Evolutionary conservation across 1,140 invertebrate species (phyloP).

Genomic region (Lepidotrigona ventralis): DNA sequence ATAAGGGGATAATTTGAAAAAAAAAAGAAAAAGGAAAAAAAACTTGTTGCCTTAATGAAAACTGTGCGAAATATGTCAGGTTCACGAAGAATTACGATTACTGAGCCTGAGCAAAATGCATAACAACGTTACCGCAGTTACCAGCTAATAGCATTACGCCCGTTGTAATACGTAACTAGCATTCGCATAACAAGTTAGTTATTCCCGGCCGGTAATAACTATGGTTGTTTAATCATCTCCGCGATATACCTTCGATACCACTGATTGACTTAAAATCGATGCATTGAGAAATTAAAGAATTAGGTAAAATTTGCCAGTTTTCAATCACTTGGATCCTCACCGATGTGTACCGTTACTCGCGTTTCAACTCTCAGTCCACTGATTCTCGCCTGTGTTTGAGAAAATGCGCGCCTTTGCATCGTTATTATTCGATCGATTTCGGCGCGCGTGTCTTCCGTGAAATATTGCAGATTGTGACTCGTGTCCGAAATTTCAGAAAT

Average conservation of each 20-base stretch:
- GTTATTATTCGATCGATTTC: background rate
- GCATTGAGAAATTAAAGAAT: background rate
- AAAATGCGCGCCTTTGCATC: background rate
- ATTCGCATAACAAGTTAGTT: constrained; percentile 2
- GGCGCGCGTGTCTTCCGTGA: background rate
- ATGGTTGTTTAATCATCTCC: background rate
- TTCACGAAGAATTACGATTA: constrained; percentile 12
- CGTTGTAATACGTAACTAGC: background rate
- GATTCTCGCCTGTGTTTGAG: background rate
- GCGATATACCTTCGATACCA: background rate
- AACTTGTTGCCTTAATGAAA: background rate
- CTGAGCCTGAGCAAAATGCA: background rate
- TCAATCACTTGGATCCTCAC: background rate
- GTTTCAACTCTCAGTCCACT: background rate
- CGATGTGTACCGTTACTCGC: background rate
- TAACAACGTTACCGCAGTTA: constrained; percentile 3
- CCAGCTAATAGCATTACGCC: background rate
- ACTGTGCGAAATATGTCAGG: background rate
- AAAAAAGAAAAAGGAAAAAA: too few species aligned
- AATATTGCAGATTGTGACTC: constrained; percentile 15
- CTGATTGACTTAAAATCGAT: constrained; percentile 1
- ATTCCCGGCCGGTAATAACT: background rate
- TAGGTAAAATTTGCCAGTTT: background rate
- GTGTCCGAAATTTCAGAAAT: background rate
- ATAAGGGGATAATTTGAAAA: background rate